Evolutionary conservation across 1,140 invertebrate species (phyloP).

Genomic region (Neuroterus valhalla): DNA sequence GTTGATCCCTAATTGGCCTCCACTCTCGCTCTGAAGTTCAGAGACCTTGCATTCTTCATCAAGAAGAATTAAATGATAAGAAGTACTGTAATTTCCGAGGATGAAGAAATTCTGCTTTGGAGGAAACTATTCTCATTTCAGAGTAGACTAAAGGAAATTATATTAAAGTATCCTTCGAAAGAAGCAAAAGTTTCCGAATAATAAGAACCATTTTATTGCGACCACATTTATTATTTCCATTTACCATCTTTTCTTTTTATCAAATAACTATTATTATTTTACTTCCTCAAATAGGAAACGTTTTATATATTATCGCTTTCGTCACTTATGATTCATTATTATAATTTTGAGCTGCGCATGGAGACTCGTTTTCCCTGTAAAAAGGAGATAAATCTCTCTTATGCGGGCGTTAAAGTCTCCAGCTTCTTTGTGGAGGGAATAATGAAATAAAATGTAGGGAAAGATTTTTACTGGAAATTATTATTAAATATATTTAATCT

Average conservation of each 20-base stretch:
- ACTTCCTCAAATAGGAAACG: too few relatives aligned
- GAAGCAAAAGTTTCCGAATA: neutral
- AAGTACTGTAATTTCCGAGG: neutral
- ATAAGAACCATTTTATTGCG: too few relatives aligned
- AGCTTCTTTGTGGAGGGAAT: neutral
- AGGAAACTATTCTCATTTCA: neutral
- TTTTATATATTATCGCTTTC: too few relatives aligned
- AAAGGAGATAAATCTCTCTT: slow-evolving; percentile 5
- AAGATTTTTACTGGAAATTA: neutral
- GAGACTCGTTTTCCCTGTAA: neutral
- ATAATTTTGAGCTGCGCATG: too few relatives aligned
- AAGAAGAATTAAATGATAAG: neutral
- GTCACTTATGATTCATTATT: too few relatives aligned
- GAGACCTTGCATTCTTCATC: neutral
- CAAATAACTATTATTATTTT: too few relatives aligned
- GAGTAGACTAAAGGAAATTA: neutral
- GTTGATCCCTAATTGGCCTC: neutral
- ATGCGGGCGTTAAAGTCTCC: neutral
- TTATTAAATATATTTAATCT: neutral
- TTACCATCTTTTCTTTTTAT: too few relatives aligned
- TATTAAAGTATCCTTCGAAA: neutral
- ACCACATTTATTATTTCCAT: too few relatives aligned
- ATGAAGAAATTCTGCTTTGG: neutral
- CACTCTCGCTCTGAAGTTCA: neutral
- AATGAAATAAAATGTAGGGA: neutral